Base-by-base conservation (phyloP, 2,113 vertebrate genomes). In the Engraulis encrasicolus region DNA sequence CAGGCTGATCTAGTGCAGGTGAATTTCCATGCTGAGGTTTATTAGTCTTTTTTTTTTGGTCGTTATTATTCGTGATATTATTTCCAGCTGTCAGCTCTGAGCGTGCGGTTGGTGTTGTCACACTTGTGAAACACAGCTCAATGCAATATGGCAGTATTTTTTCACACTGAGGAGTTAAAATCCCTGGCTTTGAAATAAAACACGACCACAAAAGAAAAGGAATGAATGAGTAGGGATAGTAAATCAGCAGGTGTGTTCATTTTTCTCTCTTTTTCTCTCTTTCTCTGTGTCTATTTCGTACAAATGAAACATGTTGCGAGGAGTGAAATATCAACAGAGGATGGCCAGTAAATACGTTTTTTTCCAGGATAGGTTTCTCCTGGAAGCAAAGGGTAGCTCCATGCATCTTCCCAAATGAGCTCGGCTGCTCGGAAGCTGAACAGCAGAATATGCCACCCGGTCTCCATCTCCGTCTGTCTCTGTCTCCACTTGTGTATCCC, bases 391-490 rank as follows among this genome's bases (percentile, higher is more conserved):
- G n/a, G n/a, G 83, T 78, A 80, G 85, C 87, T 89, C 86, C 87
- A 88, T 88, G 90, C 90, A 91, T 89, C 86, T 88, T 87, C 87
- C 90, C 91, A 90, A 92, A 89, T 81, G 82, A 85, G 89, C 90
- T 92, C 89, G 87, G 86, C n/a, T n/a, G n/a, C n/a, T n/a, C n/a
- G n/a, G n/a, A n/a, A n/a, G n/a, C n/a, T n/a, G n/a, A n/a, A n/a
- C n/a, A 87, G 86, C 88, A 1, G 6, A 2, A 23, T 12, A 23
- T 15, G 23, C 58, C 27, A 7, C 58, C 6, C 58, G 23, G 82
- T 84, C 54, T n/a, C 71, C 52, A 34, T 85, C 82, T 85, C 61
- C 11, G 77, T 58, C 61, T 18, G 77, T 58, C 54, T 45, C 14
- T 74, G 40, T 80, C 12, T 18, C 74, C 78, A 79, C 83, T 85